These are phyloP conservation scores for Illadopsis cleaveri DNA, from an alignment of 2,113 vertebrate species.

Conservation along the genomic window DNA sequence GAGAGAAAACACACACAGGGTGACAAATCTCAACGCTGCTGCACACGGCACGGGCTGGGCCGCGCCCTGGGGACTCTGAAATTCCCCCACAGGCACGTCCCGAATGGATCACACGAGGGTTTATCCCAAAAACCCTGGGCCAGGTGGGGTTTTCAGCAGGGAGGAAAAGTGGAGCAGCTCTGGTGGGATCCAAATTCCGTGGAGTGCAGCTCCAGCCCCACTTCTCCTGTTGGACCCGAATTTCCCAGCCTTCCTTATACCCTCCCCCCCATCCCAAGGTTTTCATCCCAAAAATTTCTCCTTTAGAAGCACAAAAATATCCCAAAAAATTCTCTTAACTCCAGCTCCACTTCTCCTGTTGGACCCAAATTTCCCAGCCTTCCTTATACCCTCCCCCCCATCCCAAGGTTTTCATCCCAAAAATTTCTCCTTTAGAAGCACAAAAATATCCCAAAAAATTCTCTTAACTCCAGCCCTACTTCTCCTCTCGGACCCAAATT, in stretches of 20 bases:
- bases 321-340: too few species aligned
- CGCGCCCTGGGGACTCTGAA: accelerated
- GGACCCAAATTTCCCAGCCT: too few species aligned
- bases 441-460: too few species aligned
- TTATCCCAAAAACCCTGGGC: background rate
- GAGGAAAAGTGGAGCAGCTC: background rate
- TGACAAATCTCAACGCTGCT: background rate
- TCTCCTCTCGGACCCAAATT: background rate
- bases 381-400: accelerated
- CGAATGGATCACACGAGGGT: accelerated
- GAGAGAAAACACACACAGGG: constrained; percentile 28
- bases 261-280: background rate
- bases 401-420: background rate
- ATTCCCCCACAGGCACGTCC: background rate
- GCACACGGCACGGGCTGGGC: background rate
- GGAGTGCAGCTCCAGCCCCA: background rate
- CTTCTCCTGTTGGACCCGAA: background rate
- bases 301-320: too few species aligned
- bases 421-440: background rate
- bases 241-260: accelerated
- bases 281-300: background rate
- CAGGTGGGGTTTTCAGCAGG: background rate
- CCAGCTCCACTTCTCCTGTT: background rate
- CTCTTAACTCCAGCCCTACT: background rate
- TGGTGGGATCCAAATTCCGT: background rate